Percentiles rank a stretch among this genome's conserved stretches.
phyloP scores from a whole-genome alignment of 2,797 vertebrate genomes.

The Cottoperca gobio region DNA sequence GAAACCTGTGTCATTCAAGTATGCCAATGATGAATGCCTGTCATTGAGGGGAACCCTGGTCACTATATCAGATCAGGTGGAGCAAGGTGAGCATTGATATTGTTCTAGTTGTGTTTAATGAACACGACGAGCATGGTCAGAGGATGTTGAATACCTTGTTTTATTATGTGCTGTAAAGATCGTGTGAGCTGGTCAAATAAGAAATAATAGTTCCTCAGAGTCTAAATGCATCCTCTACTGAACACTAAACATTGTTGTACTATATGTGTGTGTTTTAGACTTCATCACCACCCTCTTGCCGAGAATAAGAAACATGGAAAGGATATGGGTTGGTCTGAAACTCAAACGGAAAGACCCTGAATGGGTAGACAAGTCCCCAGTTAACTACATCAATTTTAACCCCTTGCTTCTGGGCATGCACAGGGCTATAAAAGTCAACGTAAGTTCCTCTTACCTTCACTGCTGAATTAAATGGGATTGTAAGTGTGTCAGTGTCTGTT shows the following conservation, averaged over 20 bases:
- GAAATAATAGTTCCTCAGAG: not conserved
- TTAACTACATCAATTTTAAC: slow-evolving; percentile 90
- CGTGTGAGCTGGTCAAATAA: not conserved
- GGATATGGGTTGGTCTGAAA: slow-evolving; percentile 93
- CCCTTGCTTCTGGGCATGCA: slow-evolving; percentile 88
- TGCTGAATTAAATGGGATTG: not conserved
- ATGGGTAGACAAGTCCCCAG: slow-evolving; percentile 86
- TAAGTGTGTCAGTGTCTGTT: not conserved
- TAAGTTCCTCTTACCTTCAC: slow-evolving; percentile 76
- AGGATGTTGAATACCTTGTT: not conserved
- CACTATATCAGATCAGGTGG: slow-evolving; percentile 89
- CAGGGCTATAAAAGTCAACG: slow-evolving; percentile 81
- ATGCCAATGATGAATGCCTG: slow-evolving; percentile 86
- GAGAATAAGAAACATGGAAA: slow-evolving; percentile 55
- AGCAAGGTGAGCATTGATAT: slow-evolving; percentile 89
- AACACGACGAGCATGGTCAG: not conserved
- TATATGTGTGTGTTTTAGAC: slow-evolving; percentile 81
- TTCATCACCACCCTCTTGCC: slow-evolving; percentile 91
- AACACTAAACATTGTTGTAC: not conserved
- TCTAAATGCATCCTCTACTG: not conserved
- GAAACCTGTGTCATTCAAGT: slow-evolving; percentile 69
- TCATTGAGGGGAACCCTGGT: slow-evolving; percentile 87
- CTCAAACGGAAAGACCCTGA: slow-evolving; percentile 68
- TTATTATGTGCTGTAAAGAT: not conserved
- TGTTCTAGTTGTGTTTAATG: not conserved